Evolutionary conservation across 2,888 invertebrate genomes (phyloP), one percentile per base, ranked within the genome.

Genomic region (Ischnus inquisitorius): DNA sequence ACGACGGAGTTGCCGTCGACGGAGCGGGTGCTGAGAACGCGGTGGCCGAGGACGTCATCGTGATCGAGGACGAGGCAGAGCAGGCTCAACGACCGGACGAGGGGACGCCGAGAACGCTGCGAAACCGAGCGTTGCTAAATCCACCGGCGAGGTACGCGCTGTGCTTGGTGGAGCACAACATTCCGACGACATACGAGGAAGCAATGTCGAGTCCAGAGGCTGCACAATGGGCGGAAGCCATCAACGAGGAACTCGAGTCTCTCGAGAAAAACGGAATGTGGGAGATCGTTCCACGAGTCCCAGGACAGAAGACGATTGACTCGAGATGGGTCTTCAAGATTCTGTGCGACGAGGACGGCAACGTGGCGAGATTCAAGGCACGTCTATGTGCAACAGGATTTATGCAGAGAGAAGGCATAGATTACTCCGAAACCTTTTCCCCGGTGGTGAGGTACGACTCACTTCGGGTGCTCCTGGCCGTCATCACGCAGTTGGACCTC

Each of bases 191-290:
- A 8, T 79, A 57, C 19, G 6, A 69, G 14, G 82, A 82, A 16
- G 82, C 79, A 0, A 68, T 85, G 19, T 75, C 64, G n/a, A 46
- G 84, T 39, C 65, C 82, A 3, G 43, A 82, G 25, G 71, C 75
- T 65, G 46, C 41, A 5, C 51, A 85, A 48, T 82, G 82, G 85
- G 75, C 75, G 62, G 79, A 79, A 82, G 79, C 85, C 28, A 85
- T 85, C 8, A 19, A 39, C 3, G 85, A 82, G 0, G 82, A 85
- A 10, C 68, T 79, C 68, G 51, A 80, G 34, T 39, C 68, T 1
- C 68, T 62, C 41, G 28, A 51, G 19, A 74, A 62, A 2, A 68
- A 75, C 67, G 48, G 14, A 6, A 79, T 74, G 16, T 79, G 79
- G 79, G 22, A 74, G 16, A 46, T 79, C 46, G 67, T 74, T 8